A percentile compares a stretch with the other conserved stretches of the same genome.
phyloP scores from a whole-genome alignment of 2,888 invertebrate species.

The Pteria penguin region DNA sequence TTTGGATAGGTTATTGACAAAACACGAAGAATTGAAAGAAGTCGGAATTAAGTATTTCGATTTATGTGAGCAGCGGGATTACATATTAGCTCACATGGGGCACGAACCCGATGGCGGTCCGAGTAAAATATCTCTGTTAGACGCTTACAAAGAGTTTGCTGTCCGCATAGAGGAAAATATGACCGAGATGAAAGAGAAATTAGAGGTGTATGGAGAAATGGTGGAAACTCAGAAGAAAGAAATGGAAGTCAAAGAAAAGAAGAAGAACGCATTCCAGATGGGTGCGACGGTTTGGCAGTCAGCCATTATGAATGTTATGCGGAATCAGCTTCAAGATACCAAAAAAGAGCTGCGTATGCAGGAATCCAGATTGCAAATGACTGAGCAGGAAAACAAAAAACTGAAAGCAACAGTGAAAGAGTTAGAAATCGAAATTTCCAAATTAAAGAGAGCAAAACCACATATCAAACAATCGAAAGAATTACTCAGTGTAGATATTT shows the following conservation, averaged over 20 bases:
- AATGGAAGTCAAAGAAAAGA: conserved; percentile 50
- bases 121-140: conserved; percentile 52
- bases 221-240: conserved; percentile 50
- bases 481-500: background rate
- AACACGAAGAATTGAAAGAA: conserved; percentile 56
- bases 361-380: conserved; percentile 57
- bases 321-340: conserved; percentile 65
- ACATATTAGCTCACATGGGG: conserved; percentile 65
- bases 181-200: conserved; percentile 53
- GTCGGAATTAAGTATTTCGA: conserved; percentile 61
- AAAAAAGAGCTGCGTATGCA: conserved; percentile 61
- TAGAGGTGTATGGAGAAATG: conserved; percentile 44
- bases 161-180: conserved; percentile 61
- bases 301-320: conserved; percentile 67
- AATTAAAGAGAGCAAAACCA: conserved; percentile 14
- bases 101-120: conserved; percentile 45
- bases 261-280: conserved; percentile 41
- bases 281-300: conserved; percentile 65
- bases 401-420: conserved; percentile 53
- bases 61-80: conserved; percentile 64
- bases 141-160: conserved; percentile 64
- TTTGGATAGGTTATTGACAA: conserved; percentile 59
- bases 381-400: conserved; percentile 58
- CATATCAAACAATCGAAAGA: background rate
- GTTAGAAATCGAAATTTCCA: conserved; percentile 46